phyloP scores from a whole-genome alignment of 2,888 invertebrate genomes.

The Catotricha subobsoleta region DNA sequence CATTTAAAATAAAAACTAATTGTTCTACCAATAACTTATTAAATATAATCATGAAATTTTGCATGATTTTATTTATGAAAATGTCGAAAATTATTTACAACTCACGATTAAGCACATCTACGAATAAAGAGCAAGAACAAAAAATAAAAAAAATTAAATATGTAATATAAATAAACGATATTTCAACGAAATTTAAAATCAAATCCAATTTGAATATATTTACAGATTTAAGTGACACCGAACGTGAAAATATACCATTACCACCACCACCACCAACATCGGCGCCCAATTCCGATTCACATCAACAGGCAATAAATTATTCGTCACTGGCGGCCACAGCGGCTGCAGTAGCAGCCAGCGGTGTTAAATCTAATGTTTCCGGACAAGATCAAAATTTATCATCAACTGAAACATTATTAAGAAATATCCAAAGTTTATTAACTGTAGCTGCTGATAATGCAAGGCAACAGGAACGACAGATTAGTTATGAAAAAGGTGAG shows the following conservation, averaged over 20 bases:
- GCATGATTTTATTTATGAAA: too few species aligned
- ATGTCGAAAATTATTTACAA: too few species aligned
- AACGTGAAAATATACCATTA: slow-evolving; percentile 38
- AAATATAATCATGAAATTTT: too few species aligned
- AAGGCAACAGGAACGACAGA: slow-evolving; percentile 86
- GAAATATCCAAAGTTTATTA: slow-evolving; percentile 88
- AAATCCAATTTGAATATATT: too few species aligned
- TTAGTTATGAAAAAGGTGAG: slow-evolving; percentile 91
- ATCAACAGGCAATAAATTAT: slow-evolving; percentile 59
- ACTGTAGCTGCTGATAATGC: slow-evolving; percentile 97
- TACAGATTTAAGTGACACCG: slow-evolving; percentile 59
- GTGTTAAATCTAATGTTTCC: slow-evolving; percentile 18
- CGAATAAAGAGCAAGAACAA: too few species aligned
- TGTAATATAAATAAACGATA: too few species aligned
- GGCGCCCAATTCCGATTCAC: slow-evolving; percentile 32
- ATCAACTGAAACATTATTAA: slow-evolving; percentile 81
- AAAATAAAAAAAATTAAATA: too few species aligned
- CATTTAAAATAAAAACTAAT: too few species aligned
- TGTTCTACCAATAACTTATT: too few species aligned
- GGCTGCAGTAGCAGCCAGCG: slow-evolving; percentile 32
- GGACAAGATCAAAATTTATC: slow-evolving; percentile 45
- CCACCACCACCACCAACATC: slow-evolving; percentile 42
- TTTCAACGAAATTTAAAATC: too few species aligned
- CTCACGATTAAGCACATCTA: too few species aligned
- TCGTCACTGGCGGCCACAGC: slow-evolving; percentile 51